These are phyloP conservation scores for Macrobrachium nipponense DNA, from an alignment of 1,140 invertebrate species.

Conservation along the genomic window DNA sequence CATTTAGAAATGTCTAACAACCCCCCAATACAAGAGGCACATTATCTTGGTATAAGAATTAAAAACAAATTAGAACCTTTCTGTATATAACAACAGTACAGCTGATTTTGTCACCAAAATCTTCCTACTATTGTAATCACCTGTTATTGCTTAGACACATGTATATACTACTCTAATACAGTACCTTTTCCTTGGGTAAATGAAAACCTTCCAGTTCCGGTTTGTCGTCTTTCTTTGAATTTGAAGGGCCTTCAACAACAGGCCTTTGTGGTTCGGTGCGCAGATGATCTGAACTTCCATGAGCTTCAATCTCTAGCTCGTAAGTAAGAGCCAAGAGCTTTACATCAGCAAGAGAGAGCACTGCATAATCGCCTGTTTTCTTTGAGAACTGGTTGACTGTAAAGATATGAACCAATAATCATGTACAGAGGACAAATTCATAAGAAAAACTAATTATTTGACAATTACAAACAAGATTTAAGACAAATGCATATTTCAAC, in stretches of 20 bases:
- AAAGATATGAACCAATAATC: conserved; percentile 64
- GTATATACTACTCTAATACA: neutral
- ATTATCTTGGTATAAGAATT: no score
- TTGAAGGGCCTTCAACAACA: conserved; percentile 68
- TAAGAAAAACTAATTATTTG: no score
- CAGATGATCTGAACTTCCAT: conserved; percentile 82
- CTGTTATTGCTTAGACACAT: neutral
- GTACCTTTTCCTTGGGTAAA: conserved; percentile 26
- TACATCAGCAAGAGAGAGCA: conserved; percentile 91
- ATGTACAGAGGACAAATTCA: no score
- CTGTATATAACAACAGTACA: no score
- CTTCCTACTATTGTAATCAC: neutral
- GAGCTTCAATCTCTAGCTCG: conserved; percentile 87
- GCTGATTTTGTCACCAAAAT: no score
- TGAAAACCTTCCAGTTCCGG: neutral
- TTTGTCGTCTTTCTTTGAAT: neutral
- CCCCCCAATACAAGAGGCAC: no score
- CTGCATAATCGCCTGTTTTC: conserved; percentile 95
- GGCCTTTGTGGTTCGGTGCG: conserved; percentile 77
- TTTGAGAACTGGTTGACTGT: conserved; percentile 91
- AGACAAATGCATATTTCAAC: no score
- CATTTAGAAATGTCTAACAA: no score
- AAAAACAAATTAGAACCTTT: no score
- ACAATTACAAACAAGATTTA: no score
- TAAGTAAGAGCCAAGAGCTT: conserved; percentile 94